These are phyloP conservation scores for Telenomus remus DNA, from an alignment of 1,140 invertebrate genomes.

Conservation along the genomic window DNA sequence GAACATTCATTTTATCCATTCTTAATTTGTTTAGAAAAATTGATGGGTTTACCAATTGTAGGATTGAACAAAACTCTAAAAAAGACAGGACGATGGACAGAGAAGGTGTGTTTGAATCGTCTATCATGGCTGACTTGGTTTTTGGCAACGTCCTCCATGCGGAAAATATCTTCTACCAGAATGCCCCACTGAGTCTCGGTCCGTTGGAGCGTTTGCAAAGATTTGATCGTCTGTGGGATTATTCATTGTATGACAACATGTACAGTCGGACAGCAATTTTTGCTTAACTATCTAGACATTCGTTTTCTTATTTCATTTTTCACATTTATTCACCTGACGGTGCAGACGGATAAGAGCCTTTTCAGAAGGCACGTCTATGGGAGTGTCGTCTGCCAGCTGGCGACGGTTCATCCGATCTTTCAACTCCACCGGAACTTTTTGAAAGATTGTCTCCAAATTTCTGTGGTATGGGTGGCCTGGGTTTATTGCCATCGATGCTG, in stretches of 20 bases:
- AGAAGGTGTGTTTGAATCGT: slow-evolving; percentile 87
- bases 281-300: neutral
- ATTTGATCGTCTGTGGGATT: slow-evolving; percentile 83
- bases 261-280: neutral
- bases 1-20: no score
- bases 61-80: slow-evolving; percentile 80
- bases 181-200: slow-evolving; percentile 95
- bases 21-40: no score
- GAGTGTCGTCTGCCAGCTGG: slow-evolving; percentile 79
- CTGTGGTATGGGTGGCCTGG: slow-evolving; percentile 81
- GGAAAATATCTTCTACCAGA: slow-evolving; percentile 86
- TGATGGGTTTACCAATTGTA: slow-evolving; percentile 81
- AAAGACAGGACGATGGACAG: slow-evolving; percentile 76
- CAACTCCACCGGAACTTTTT: slow-evolving; percentile 88
- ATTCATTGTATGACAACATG: neutral
- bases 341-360: slow-evolving; percentile 89
- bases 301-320: slow-evolving; percentile 10
- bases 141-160: slow-evolving; percentile 90
- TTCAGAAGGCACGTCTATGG: slow-evolving; percentile 84
- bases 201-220: slow-evolving; percentile 89
- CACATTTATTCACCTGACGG: slow-evolving; percentile 76
- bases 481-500: slow-evolving; percentile 81
- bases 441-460: slow-evolving; percentile 90
- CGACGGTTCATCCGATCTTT: slow-evolving; percentile 82
- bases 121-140: slow-evolving; percentile 86